Base-by-base conservation (phyloP, 2,888 invertebrate genomes). In the Drosophila meridionalis region DNA sequence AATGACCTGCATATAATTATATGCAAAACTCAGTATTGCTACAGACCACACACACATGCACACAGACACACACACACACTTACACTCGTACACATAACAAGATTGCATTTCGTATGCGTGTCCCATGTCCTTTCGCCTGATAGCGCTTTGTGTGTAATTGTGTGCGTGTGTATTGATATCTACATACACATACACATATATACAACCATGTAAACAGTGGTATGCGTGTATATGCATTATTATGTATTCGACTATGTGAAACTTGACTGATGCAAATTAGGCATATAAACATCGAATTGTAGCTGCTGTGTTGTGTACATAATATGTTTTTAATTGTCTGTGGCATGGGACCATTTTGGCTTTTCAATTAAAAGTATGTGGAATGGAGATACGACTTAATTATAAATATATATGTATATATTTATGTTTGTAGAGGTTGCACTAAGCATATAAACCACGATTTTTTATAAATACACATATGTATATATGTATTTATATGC, bases 1-100 rank as follows among this genome's bases (percentile, higher is more conserved):
- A 87, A 89, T 87, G 87, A 87, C 87, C 87, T 87, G 87, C 61
- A 79, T 80, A 87, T 89, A 88, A 90, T 90, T 90, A 87, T 89
- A 87, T 88, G 83, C 85, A 82, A 82, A 76, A 83, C 72, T 75
- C 60, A 45, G 45, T 65, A 66, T 61, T 69, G 69, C 79, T 73
- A 50, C 73, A 75, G 43, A 68, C 76, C 72, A 69, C 62, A 76
- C 53, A 59, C 50, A 9, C 42, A 50, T 36, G 43, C 43, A 34
- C 50, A 34, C 63, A 53, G 48, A 34, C n/a, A 52, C 70, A 67
- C 57, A 73, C 55, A 59, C 50, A 12, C 34, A 43, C 32, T 50
- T 52, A 60, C 53, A 59, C 57, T 52, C 28, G 57, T 53, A 50
- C 40, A 50, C 48, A 69, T 42, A 71, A 57, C 57, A 72, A 60